Base-by-base conservation (phyloP, 1,140 invertebrate species). In the Mylabris phalerata region DNA sequence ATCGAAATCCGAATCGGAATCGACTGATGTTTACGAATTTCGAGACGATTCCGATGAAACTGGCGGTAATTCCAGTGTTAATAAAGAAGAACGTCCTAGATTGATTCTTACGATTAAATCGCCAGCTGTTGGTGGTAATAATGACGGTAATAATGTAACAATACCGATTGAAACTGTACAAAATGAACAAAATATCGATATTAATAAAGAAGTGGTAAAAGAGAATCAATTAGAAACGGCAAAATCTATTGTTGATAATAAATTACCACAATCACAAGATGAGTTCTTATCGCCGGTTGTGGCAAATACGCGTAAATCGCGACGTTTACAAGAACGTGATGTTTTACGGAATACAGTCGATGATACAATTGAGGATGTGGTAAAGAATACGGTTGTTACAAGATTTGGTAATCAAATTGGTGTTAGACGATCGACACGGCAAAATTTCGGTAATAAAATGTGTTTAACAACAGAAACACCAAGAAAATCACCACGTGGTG, bases 281-380 rank as follows among this genome's bases (percentile, higher is more conserved):
- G 83, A 85, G 57, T 84, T 84, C 56, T 71, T 80, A 9, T 81
- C 82, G 0, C 78, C 77, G 0, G 78, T 79, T 2, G 41, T 42
- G 4, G 64, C 77, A 1, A 87, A 87, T 58, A 88, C 86, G 1
- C 74, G 90, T 39, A 93, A 93, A 72, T 92, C 90, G 1, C 81
- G 87, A 52, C 77, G 90, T 60, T 69, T 92, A 24, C 85, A 87
- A 61, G 88, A 92, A 71, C 88, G 87, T 70, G 89, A 90, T 71
- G 71, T 71, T 41, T 79, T 75, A 49, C 76, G 86, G 52, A 90
- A 80, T 49, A 87, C 88, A 0, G 80, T 92, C 1, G 90, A 93
- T 73, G 90, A 93, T 63, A 82, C 87, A 1, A 92, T 93, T 61
- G 92, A 94, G 57, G 90, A 93, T 66, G 88, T 92, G 2, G 82